phyloP scores from a whole-genome alignment of 2,797 vertebrate species.

The Echeneis naucrates region DNA sequence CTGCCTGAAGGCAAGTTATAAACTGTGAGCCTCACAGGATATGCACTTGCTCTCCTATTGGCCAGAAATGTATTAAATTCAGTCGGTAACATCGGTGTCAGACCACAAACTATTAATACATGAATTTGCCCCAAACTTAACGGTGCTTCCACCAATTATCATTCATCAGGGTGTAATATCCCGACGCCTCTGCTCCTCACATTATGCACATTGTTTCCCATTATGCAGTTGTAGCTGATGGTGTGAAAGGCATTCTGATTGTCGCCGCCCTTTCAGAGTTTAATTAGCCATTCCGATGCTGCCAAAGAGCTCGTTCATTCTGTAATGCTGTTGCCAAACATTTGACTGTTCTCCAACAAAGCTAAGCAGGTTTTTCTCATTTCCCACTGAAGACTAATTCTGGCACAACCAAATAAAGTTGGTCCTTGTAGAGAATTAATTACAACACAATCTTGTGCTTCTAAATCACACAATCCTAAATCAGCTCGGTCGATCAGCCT shows the following conservation, averaged over 20 bases:
- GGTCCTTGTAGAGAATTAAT: not conserved
- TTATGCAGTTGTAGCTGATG: conserved; percentile 2
- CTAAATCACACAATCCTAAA: conserved; percentile 3
- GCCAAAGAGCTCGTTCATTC: not conserved
- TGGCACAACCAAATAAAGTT: not conserved
- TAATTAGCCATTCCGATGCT: conserved; percentile 5
- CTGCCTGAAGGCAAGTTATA: conserved; percentile 64
- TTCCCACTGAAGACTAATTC: not conserved
- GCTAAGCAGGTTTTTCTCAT: not conserved
- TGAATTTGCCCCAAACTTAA: conserved; percentile 38
- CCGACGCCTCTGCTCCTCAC: conserved; percentile 4
- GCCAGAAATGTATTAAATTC: conserved; percentile 32
- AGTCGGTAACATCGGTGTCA: conserved; percentile 12
- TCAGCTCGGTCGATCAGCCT: not conserved
- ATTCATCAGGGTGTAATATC: conserved; percentile 25
- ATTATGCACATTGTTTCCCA: conserved; percentile 19
- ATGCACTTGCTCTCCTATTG: conserved; percentile 32
- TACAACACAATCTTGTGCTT: not conserved
- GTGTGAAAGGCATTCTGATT: conserved; percentile 27
- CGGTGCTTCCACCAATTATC: conserved; percentile 24
- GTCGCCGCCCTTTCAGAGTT: conserved; percentile 6
- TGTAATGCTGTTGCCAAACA: not conserved
- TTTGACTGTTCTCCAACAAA: not conserved
- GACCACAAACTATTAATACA: conserved; percentile 44
- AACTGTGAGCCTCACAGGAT: conserved; percentile 50